Base-by-base conservation (phyloP, 2,113 vertebrate species). In the Eolophus roseicapilla region DNA sequence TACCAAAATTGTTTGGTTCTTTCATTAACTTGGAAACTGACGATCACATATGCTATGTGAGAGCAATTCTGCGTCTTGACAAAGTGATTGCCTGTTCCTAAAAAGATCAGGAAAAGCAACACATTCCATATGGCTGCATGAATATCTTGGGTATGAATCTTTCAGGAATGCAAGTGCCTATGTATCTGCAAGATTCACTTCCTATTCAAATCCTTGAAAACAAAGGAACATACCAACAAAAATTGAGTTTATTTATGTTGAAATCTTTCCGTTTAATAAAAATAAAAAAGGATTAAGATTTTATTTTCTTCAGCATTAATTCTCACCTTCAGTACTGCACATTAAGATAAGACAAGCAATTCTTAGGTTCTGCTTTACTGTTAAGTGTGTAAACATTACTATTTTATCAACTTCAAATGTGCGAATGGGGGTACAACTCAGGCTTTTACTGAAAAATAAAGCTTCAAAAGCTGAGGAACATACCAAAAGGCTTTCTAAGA, bases 121-220 rank as follows among this genome's bases (percentile, higher is more conserved):
- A 1, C 4, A 25, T 89, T 93, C 43, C 55, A 93, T 75, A 76
- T 89, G 87, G 57, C 16, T 84, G 25, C 29, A 78, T 43, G 21
- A 81, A 59, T 10, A 59, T 29, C 25, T 67, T 50, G 53, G 31
- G 6, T 57, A 31, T 35, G 64, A 50, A 75, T 60, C 62, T 49
- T 73, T 68, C 50, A 74, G 35, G 29, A 69, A 23, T 0, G 2
- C 10, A 47, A 49, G 15, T 0, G 0, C n/a, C n/a, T 33, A 28
- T 7, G 6, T 62, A 49, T 44, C 41, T 87, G 9, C 27, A 46
- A 82, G 20, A 10, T 8, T 29, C 25, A 49, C 17, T 85, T 88
- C 28, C 49, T 63, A 29, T 44, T 78, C 9, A 39, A 77, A 71
- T 50, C 20, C 41, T 80, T 23, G 15, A 47, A 80, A 90, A 83